A percentile compares a stretch with the other conserved stretches of the same genome.
Evolutionary conservation across 2,113 vertebrate species (phyloP).

Genomic region (Sapayoa aenigma): DNA sequence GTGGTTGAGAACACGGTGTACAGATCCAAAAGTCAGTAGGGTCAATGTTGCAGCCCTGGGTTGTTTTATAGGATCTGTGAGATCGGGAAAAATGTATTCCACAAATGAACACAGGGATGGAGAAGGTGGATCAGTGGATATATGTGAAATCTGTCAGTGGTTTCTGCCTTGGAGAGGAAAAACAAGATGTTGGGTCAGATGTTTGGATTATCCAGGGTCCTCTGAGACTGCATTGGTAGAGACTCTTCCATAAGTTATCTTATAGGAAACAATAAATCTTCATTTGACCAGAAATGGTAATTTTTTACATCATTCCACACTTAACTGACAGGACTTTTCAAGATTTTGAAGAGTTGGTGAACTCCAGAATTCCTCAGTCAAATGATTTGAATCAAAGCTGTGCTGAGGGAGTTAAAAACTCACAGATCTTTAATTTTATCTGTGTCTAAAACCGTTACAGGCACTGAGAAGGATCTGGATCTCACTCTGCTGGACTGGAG

Average conservation of each 20-base stretch:
- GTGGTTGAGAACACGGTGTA: rapidly evolving
- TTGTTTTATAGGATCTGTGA: not conserved
- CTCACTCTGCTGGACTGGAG: not conserved
- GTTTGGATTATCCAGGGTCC: not conserved
- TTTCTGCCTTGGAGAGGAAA: not conserved
- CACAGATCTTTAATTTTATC: not conserved
- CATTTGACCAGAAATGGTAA: not conserved
- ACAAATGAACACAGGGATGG: not conserved
- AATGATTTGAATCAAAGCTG: not conserved
- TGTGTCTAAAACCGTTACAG: not conserved
- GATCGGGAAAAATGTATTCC: not conserved
- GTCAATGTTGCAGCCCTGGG: not conserved
- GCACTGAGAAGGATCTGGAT: not conserved
- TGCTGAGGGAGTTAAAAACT: not conserved
- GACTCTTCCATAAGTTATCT: not conserved
- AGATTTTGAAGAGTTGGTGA: not conserved
- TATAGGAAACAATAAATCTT: not conserved
- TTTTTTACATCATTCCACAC: not conserved
- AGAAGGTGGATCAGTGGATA: not conserved
- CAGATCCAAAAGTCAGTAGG: not conserved
- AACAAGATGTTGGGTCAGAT: not conserved
- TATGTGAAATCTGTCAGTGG: not conserved
- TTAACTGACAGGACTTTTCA: not conserved
- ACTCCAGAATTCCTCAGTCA: not conserved
- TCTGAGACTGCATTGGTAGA: not conserved